These are phyloP conservation scores for Caenorhabditis zanzibari DNA, from an alignment of 2,888 invertebrate genomes.

Conservation along the genomic window DNA sequence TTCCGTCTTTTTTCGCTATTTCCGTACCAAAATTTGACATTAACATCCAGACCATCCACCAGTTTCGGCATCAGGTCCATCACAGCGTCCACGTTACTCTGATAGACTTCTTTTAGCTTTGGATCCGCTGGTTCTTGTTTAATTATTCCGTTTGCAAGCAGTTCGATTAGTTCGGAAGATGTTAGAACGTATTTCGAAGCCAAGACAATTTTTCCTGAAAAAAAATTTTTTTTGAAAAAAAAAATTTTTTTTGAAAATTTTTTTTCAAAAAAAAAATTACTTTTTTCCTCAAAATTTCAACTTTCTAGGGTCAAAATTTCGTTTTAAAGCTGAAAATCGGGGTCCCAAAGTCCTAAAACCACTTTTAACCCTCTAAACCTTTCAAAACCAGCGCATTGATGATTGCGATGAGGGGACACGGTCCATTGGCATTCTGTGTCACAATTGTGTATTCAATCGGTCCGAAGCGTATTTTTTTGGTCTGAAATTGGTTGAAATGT, in stretches of 20 bases:
- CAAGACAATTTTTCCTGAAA: constrained; percentile 51
- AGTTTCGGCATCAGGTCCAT: constrained; percentile 86
- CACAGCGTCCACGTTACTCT: constrained; percentile 86
- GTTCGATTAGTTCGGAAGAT: constrained; percentile 15
- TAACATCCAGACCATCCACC: constrained; percentile 86
- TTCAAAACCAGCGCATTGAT: constrained; percentile 86
- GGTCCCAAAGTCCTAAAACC: too few species aligned
- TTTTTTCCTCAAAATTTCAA: neutral
- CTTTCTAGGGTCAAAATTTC: neutral
- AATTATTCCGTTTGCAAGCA: constrained; percentile 24
- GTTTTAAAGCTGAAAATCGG: neutral
- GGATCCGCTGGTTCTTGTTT: neutral
- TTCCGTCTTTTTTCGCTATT: neutral
- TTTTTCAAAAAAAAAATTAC: neutral
- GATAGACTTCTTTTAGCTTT: constrained; percentile 83
- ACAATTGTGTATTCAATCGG: constrained; percentile 85
- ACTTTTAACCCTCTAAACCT: constrained; percentile 65
- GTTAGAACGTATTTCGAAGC: neutral
- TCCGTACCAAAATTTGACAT: constrained; percentile 84
- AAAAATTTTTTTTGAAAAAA: neutral
- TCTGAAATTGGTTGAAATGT: constrained; percentile 80
- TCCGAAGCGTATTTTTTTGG: constrained; percentile 85
- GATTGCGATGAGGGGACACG: constrained; percentile 86
- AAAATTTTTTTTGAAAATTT: too few species aligned
- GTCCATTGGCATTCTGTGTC: constrained; percentile 87